phyloP scores from a whole-genome alignment of 2,888 invertebrate genomes.

The Pyrrhia umbra region DNA sequence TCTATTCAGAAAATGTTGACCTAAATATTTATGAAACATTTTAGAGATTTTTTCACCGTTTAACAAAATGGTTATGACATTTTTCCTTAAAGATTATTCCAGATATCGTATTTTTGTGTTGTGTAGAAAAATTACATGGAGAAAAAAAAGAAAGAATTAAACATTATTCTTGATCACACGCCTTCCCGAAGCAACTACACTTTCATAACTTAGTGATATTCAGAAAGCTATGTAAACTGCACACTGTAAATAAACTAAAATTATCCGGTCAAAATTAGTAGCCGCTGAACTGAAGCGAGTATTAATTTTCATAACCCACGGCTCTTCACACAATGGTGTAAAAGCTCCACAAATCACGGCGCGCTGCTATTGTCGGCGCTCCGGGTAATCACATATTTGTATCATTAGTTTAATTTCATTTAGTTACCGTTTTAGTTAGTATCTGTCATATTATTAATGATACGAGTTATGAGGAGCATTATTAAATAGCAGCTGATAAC shows the following conservation, averaged over 20 bases:
- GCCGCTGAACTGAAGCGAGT: conserved; percentile 23
- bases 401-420: conserved; percentile 40
- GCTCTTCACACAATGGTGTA: conserved; percentile 39
- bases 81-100: conserved; percentile 26
- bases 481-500: conserved; percentile 4
- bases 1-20: conserved; percentile 32
- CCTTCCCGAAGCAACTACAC: not conserved
- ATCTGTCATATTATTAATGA: conserved; percentile 18
- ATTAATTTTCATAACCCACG: conserved; percentile 47
- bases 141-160: not conserved
- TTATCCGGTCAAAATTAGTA: conserved; percentile 11
- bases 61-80: conserved; percentile 38
- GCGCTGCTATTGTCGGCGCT: conserved; percentile 10
- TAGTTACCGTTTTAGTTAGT: conserved; percentile 19
- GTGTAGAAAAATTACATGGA: not conserved
- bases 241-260: conserved; percentile 15
- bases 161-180: not conserved
- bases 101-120: conserved; percentile 2
- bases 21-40: conserved; percentile 33
- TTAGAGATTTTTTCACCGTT: conserved; percentile 38
- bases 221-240: not conserved
- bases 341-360: conserved; percentile 39
- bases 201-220: conserved; percentile 6
- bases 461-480: conserved; percentile 2
- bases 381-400: conserved; percentile 28